Base-by-base conservation (phyloP, 2,113 vertebrate genomes). In the Scartelaos histophorus region DNA sequence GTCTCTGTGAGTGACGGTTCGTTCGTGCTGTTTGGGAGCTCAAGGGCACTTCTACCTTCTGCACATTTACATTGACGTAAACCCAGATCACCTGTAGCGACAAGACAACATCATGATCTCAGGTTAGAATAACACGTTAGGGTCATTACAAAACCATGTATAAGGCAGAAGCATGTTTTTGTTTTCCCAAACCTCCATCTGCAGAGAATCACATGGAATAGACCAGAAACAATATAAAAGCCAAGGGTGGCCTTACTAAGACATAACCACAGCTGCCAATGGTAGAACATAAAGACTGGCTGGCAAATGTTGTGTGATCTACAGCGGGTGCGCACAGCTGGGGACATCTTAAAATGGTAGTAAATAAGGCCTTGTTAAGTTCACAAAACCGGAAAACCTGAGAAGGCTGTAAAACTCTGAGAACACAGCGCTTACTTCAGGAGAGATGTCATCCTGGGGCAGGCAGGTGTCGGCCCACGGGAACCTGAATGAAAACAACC, bases 361-460 rank as follows among this genome's bases (percentile, higher is more conserved):
- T 74, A 79, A 83, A 87, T 67, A 57, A 83, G 75, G 66, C 4
- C 80, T 82, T 76, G 69, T 89, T 81, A 88, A 89, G 81, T 88
- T 88, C 87, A 86, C 82, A 84, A 82, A 81, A 82, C 84, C 58
- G 54, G 73, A 74, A 84, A 86, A 89, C 82, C 74, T 34, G 84
- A 85, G 80, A 87, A 82, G 71, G 77, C 74, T 66, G 73, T 85
- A 88, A 90, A 91, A 71, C 73, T 66, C 69, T 49, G 74, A 85
- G 85, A 80, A 88, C 88, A 86, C 3, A 4, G 2, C 83, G 85
- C 90, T 87, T 82, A 65, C 54, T 62, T 25, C 68, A 67, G 67
- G 70, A 66, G 29, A 13, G 54, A 22, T 5, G 1, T 10, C 47
- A 17, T 51, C 16, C 47, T 51, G 47, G 16, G 17, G 47, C 47